Conservation (phyloP, 2,888 invertebrate species). For the Parapristionchus giblindavisi region DNA sequence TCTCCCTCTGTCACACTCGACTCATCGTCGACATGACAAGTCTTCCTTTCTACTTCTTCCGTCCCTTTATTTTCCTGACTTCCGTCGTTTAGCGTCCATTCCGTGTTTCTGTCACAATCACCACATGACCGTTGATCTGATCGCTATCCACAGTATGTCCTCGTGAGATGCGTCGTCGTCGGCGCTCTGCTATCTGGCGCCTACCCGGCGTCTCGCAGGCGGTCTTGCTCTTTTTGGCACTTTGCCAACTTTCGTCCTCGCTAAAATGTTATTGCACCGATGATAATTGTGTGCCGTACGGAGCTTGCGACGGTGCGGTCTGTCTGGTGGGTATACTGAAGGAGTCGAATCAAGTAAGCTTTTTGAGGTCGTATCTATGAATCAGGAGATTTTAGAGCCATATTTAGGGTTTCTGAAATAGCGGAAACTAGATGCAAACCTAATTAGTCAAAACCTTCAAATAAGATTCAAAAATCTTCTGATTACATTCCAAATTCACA, state of each 20-base stretch:
- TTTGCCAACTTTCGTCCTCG: background rate
- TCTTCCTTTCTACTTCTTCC: background rate
- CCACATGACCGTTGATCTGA: background rate
- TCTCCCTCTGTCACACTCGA: background rate
- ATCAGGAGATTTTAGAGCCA: no score
- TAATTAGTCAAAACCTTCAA: no score
- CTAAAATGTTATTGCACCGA: constrained; percentile 44
- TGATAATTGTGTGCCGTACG: constrained; percentile 66
- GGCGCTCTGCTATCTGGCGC: background rate
- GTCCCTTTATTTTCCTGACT: background rate
- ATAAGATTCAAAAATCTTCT: no score
- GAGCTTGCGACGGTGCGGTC: constrained; percentile 65
- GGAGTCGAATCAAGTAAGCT: constrained; percentile 51
- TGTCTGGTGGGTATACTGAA: constrained; percentile 65
- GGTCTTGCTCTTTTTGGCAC: no score
- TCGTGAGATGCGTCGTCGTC: background rate
- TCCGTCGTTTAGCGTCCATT: background rate
- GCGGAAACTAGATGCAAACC: no score
- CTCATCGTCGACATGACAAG: background rate
- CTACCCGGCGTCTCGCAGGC: no score
- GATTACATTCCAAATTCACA: no score
- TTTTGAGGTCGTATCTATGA: no score
- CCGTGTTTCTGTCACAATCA: background rate
- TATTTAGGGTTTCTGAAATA: no score
- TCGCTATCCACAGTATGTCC: background rate